These are phyloP conservation scores for Leptoclinus maculatus DNA, from an alignment of 2,797 vertebrate species.

Conservation along the genomic window DNA sequence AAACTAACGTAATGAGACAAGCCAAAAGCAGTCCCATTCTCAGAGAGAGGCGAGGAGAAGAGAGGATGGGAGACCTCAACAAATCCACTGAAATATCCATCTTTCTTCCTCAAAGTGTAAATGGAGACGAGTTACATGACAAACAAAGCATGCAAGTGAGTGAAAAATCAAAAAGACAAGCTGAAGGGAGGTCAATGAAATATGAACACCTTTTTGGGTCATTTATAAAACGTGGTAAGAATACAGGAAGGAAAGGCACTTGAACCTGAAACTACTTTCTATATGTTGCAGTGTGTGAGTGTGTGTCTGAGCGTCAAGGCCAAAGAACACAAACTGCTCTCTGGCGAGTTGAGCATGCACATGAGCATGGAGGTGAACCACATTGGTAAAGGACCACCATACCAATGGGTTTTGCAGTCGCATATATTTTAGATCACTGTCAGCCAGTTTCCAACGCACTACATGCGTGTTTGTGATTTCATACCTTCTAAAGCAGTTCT, in stretches of 20 bases:
- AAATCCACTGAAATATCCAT: constrained; percentile 2
- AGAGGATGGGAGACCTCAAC: not conserved
- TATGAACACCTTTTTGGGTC: not conserved
- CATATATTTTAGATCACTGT: constrained; percentile 32
- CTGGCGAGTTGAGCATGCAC: constrained; percentile 6
- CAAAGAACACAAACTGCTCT: constrained; percentile 27
- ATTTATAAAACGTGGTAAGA: constrained; percentile 3
- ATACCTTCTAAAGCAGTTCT: not conserved
- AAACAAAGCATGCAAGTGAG: not conserved
- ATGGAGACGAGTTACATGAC: constrained; percentile 8
- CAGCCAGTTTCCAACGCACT: constrained; percentile 9
- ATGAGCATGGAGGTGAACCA: constrained; percentile 14
- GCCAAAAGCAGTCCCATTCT: not conserved
- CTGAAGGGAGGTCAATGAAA: constrained; percentile 10
- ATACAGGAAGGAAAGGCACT: constrained; percentile 24
- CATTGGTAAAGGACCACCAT: constrained; percentile 14
- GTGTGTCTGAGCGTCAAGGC: not conserved
- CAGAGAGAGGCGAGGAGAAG: not conserved
- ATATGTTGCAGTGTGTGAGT: constrained; percentile 6
- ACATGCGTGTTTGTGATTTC: not conserved
- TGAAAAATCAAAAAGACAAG: not conserved
- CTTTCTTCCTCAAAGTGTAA: not conserved
- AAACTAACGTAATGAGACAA: constrained; percentile 10
- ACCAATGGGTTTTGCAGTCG: constrained; percentile 6
- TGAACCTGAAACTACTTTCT: constrained; percentile 7